Percentiles rank a stretch among this genome's conserved stretches.
These are phyloP conservation scores for Tamandua tetradactyla DNA, from an alignment of 2,797 vertebrate species.

Conservation along the genomic window DNA sequence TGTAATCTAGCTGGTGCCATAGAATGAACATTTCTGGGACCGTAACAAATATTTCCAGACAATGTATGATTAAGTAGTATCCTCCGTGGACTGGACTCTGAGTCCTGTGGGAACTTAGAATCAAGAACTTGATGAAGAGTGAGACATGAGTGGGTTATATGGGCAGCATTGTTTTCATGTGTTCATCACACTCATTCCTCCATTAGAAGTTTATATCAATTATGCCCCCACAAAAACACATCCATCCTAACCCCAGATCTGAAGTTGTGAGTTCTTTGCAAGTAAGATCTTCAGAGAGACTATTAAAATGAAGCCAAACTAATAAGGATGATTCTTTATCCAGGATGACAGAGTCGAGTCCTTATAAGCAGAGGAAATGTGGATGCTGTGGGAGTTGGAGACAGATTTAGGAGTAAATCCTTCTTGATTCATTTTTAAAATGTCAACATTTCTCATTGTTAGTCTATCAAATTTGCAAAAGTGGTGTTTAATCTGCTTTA, in stretches of 20 bases:
- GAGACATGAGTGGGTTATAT: accelerated
- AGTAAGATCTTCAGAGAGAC: too few relatives aligned
- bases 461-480: background rate
- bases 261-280: too few relatives aligned
- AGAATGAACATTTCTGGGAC: too few relatives aligned
- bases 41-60: background rate
- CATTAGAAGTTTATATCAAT: background rate
- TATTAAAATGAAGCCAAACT: too few relatives aligned
- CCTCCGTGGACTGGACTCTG: too few relatives aligned
- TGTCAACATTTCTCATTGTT: background rate
- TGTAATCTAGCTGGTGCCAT: background rate
- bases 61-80: accelerated
- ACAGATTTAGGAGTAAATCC: too few relatives aligned
- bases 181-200: accelerated
- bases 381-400: too few relatives aligned
- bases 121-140: accelerated
- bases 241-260: too few relatives aligned
- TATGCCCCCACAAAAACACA: too few relatives aligned
- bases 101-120: background rate
- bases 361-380: too few relatives aligned
- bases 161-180: accelerated
- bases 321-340: too few relatives aligned
- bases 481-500: background rate
- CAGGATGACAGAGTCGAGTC: too few relatives aligned
- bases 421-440: background rate